Base-by-base conservation (phyloP, 2,797 vertebrate species). In the Rhodeus uyekii region DNA sequence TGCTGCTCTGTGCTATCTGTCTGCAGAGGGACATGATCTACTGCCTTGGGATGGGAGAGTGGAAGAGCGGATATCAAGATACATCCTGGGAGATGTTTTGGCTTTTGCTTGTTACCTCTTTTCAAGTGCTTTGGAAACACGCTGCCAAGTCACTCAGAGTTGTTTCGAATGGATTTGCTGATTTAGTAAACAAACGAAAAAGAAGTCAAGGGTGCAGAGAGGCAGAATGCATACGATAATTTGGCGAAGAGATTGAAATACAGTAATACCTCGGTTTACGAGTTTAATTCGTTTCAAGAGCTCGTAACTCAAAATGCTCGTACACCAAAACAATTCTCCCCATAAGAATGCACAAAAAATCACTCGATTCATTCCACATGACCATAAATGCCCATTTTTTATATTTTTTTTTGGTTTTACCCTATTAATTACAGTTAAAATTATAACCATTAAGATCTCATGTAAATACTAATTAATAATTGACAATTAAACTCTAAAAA, bases 41-140 rank as follows among this genome's bases (percentile, higher is more conserved):
- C 53, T 83, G 48, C 78, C 38, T 55, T 63, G 75, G 78, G 81
- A 76, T 75, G 63, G 60, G 69, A 77, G 84, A 82, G 24, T 87
- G 65, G 79, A 72, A 64, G 80, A 50, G 34, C 61, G 19, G 65
- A 74, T 55, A 84, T 75, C 82, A 86, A 55, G 78, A 82, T 24
- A 80, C 75, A 75, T 84, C 83, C 67, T 61, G 76, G 32, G 60
- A 84, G 76, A 82, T 87, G 86, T 82, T 82, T 78, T 80, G 48
- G 3, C 60, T 77, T 39, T 80, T 85, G 64, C 65, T 63, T 36
- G 38, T 60, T 48, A 78, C 64, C 60, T 50, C 73, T 76, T 77
- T 50, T 84, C 24, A 68, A 80, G 76, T 67, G 84, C 69, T 88
- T 85, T 87, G 84, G 36, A 83, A 88, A 87, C 78, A 85, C 3